A percentile compares a stretch with the other conserved stretches of the same genome.
Conservation (phyloP, 2,113 vertebrate genomes). For the Eubucco bourcierii region DNA sequence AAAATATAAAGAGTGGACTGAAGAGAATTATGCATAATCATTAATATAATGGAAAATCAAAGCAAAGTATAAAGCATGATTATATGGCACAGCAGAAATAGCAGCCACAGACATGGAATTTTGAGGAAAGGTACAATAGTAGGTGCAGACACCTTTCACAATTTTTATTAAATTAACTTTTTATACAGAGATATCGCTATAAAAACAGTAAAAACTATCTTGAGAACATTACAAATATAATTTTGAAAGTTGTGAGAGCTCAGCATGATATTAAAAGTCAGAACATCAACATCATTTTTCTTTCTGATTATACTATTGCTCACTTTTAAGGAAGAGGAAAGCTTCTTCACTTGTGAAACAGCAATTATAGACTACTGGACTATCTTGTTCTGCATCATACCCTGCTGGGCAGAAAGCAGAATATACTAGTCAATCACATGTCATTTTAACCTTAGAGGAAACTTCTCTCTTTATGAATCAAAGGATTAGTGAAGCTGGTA, state of each 20-base stretch:
- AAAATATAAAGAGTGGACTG: neutral
- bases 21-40: neutral
- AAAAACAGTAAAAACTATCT: neutral
- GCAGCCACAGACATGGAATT: neutral
- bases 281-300: neutral
- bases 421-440: neutral
- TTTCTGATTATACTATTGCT: neutral
- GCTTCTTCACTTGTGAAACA: neutral
- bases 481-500: neutral
- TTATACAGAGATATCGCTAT: neutral
- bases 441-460: neutral
- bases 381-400: neutral
- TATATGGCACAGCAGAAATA: neutral
- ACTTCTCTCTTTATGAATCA: conserved; percentile 7
- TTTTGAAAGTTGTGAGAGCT: neutral
- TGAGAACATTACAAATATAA: neutral
- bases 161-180: neutral
- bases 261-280: neutral
- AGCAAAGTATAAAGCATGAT: neutral
- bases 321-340: neutral
- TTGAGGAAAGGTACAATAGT: neutral
- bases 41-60: neutral
- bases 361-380: neutral
- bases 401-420: neutral
- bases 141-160: neutral